These are phyloP conservation scores for Prenolepis imparis DNA, from an alignment of 2,888 invertebrate genomes.

Conservation along the genomic window DNA sequence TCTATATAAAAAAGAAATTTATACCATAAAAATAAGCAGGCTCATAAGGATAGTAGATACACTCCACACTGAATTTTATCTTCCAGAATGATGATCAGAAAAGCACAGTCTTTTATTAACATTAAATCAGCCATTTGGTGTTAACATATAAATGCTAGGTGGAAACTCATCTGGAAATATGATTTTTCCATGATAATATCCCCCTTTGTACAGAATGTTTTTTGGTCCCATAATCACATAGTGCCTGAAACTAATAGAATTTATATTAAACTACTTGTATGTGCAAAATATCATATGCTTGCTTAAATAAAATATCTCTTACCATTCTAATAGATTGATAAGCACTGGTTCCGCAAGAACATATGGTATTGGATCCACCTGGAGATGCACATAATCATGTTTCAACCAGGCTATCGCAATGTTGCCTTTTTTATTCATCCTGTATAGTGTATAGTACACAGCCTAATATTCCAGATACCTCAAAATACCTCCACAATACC, in stretches of 20 bases:
- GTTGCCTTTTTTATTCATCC: constrained; percentile 88
- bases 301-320: constrained; percentile 67
- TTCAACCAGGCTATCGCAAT: constrained; percentile 94
- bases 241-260: constrained; percentile 89
- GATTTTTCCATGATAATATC: constrained; percentile 96
- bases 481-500: not conserved
- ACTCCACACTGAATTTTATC: constrained; percentile 99
- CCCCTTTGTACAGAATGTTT: constrained; percentile 97
- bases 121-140: constrained; percentile 98
- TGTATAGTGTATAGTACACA: constrained; percentile 64
- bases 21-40: constrained; percentile 97
- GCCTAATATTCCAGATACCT: not conserved
- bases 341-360: constrained; percentile 98
- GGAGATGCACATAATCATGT: constrained; percentile 97
- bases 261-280: not conserved
- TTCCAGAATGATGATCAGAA: constrained; percentile 98
- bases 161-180: constrained; percentile 99
- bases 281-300: too few species aligned
- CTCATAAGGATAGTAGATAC: constrained; percentile 99
- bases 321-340: constrained; percentile 99
- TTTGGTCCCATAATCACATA: constrained; percentile 99
- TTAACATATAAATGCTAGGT: constrained; percentile 98
- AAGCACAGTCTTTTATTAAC: constrained; percentile 96
- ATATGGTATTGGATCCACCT: constrained; percentile 98
- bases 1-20: not conserved